These are phyloP conservation scores for Synanthedon tipuliformis DNA, from an alignment of 2,888 invertebrate species.

Conservation along the genomic window DNA sequence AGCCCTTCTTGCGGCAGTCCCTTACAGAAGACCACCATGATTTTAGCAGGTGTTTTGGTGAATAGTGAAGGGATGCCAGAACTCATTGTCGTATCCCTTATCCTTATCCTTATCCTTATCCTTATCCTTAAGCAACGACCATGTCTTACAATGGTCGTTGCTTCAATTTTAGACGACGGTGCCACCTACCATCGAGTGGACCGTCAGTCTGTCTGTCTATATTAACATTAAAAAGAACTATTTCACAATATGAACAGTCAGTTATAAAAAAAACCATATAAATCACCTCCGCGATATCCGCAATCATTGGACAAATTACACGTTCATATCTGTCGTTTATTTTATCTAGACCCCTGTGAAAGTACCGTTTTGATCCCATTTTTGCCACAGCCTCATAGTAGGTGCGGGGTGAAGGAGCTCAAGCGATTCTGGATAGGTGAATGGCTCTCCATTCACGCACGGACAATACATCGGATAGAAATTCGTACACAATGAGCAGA, in stretches of 20 bases:
- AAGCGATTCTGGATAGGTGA: conserved; percentile 12
- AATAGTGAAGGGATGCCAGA: no score
- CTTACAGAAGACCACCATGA: no score
- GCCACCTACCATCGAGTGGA: no score
- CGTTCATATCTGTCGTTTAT: conserved; percentile 7
- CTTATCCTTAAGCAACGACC: no score
- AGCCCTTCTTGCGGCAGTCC: no score
- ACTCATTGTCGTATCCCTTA: no score
- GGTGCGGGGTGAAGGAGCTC: conserved; percentile 8
- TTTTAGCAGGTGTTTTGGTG: no score
- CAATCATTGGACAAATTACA: conserved; percentile 15
- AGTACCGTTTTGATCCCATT: not conserved
- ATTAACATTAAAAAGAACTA: conserved; percentile 4
- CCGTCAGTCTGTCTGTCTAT: no score
- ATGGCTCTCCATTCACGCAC: conserved; percentile 19
- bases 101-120: no score
- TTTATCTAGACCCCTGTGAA: conserved; percentile 3
- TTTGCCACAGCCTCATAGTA: no score
- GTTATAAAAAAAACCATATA: conserved; percentile 10
- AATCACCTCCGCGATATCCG: conserved; percentile 12
- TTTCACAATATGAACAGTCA: conserved; percentile 4
- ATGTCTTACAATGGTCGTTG: no score
- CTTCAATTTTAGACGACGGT: no score
- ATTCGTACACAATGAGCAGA: conserved; percentile 16
- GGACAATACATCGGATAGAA: conserved; percentile 22